phyloP scores from a whole-genome alignment of 2,797 vertebrate genomes.

The Pangasius sanitwongsei region DNA sequence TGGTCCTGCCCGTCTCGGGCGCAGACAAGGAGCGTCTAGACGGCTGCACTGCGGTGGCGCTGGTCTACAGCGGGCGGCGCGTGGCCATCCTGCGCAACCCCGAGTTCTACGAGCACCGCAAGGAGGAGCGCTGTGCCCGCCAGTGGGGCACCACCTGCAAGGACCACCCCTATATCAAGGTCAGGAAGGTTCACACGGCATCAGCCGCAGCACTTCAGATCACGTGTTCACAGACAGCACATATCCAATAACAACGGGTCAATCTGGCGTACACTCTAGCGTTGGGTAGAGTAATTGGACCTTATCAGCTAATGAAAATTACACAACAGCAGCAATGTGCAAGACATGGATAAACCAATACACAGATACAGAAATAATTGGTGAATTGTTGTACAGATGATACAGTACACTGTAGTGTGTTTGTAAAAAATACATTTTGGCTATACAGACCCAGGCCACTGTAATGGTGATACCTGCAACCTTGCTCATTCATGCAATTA shows the following conservation, averaged over 20 bases:
- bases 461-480: not conserved
- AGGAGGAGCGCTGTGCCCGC: constrained; percentile 94
- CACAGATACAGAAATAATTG: not conserved
- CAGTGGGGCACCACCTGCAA: constrained; percentile 97
- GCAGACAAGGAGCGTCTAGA: constrained; percentile 91
- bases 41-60: constrained; percentile 85
- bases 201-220: not conserved
- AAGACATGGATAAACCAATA: not conserved
- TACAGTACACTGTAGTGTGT: not conserved
- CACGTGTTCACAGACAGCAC: not conserved
- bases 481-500: not conserved
- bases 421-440: not conserved
- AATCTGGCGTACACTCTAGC: not conserved
- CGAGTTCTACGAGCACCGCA: constrained; percentile 94
- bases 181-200: constrained; percentile 54
- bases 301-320: not conserved
- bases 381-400: not conserved
- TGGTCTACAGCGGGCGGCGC: constrained; percentile 83
- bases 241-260: not conserved
- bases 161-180: constrained; percentile 98
- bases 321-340: not conserved
- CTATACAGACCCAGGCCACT: not conserved
- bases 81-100: constrained; percentile 96
- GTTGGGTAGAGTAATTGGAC: not conserved
- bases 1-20: constrained; percentile 85